phyloP scores from a whole-genome alignment of 2,797 vertebrate species.

The Molossus alvarezi region DNA sequence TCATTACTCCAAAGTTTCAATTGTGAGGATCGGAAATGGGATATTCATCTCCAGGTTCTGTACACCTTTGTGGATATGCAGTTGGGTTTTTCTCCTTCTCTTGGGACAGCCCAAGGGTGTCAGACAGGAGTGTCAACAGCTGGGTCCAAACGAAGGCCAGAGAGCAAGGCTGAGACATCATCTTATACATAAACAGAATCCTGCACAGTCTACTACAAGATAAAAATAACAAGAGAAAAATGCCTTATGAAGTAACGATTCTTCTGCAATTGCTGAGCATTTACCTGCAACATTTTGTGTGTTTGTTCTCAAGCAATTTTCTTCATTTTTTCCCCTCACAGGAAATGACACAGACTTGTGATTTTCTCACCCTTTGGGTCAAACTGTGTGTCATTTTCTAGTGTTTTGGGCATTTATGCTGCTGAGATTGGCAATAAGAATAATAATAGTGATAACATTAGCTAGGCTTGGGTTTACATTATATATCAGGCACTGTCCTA shows the following conservation, averaged over 20 bases:
- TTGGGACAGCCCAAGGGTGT: background rate
- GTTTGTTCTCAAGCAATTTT: conserved; percentile 81
- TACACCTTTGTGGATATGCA: background rate
- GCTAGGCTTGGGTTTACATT: background rate
- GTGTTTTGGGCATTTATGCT: conserved; percentile 38
- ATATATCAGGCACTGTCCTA: too few species aligned
- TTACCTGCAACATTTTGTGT: conserved; percentile 63
- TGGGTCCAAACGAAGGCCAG: conserved; percentile 72
- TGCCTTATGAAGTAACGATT: conserved; percentile 60
- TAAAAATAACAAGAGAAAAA: conserved; percentile 78
- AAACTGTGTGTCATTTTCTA: conserved; percentile 82
- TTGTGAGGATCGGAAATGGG: conserved; percentile 51
- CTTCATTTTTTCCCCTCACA: conserved; percentile 77
- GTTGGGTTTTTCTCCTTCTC: background rate
- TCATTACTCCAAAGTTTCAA: background rate
- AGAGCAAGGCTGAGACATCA: conserved; percentile 75
- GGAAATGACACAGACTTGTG: conserved; percentile 78
- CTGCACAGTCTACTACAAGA: conserved; percentile 59
- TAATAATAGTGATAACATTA: background rate
- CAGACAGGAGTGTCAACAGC: conserved; percentile 6
- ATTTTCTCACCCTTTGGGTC: conserved; percentile 76
- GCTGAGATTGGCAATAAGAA: too few species aligned
- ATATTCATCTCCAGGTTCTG: background rate
- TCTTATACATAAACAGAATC: conserved; percentile 71
- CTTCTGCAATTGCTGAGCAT: conserved; percentile 72